Conservation (phyloP, 1,140 invertebrate species). For the Elysia chlorotica region DNA sequence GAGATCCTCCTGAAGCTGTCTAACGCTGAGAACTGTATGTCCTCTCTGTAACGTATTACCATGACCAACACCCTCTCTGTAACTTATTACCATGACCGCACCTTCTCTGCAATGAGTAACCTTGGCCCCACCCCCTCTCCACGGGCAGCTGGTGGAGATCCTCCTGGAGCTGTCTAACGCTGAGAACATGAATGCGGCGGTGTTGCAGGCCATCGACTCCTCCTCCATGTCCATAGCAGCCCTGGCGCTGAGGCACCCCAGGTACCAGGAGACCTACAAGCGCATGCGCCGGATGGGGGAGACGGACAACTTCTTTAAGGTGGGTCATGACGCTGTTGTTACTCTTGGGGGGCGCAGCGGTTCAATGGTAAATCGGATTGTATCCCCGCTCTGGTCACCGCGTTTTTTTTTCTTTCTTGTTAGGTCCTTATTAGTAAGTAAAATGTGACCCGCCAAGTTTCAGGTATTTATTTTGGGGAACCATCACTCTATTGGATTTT, state of each 20-base stretch:
- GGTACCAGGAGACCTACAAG: conserved; percentile 50
- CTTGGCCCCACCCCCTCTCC: too few relatives aligned
- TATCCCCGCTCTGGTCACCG: neutral
- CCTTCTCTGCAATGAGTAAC: too few relatives aligned
- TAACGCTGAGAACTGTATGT: conserved; percentile 50
- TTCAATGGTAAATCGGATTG: neutral
- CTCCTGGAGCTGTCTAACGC: conserved; percentile 48
- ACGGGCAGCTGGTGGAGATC: conserved; percentile 54
- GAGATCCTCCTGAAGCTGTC: conserved; percentile 52
- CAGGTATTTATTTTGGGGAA: too few relatives aligned
- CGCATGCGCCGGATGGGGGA: conserved; percentile 44
- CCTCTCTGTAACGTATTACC: conserved; percentile 58
- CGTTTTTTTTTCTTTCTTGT: neutral
- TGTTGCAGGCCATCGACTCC: conserved; percentile 57
- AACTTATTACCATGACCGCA: too few relatives aligned
- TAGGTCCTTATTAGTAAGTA: neutral
- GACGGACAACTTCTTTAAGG: conserved; percentile 48
- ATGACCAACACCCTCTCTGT: conserved; percentile 55
- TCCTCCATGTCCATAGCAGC: conserved; percentile 57
- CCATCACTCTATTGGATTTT: too few relatives aligned
- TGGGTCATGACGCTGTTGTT: neutral
- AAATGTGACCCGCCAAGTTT: too few relatives aligned
- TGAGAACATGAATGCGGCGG: conserved; percentile 56
- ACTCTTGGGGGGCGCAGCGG: neutral
- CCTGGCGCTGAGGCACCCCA: conserved; percentile 53